These are phyloP conservation scores for Aselliscus stoliczkanus DNA, from an alignment of 2,797 vertebrate genomes.

Conservation along the genomic window DNA sequence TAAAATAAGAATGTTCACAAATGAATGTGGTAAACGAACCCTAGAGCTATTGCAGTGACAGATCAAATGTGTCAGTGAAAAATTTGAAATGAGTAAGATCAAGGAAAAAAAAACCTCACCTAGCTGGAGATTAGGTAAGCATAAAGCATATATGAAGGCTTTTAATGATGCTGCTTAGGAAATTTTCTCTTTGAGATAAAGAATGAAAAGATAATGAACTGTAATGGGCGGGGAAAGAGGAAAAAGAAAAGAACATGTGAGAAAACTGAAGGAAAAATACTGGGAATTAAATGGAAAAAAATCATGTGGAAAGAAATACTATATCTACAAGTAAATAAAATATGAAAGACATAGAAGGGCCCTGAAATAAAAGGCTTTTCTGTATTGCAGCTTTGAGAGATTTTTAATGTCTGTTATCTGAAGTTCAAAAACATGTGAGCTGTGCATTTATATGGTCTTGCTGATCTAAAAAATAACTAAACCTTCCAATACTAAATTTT, in stretches of 20 bases:
- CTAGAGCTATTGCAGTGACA: not conserved
- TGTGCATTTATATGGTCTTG: not conserved
- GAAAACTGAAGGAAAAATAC: not conserved
- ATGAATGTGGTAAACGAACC: conserved; percentile 4
- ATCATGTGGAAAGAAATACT: not conserved
- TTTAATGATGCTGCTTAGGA: not conserved
- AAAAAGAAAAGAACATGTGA: not conserved
- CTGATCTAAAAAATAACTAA: not conserved
- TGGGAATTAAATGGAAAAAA: not conserved
- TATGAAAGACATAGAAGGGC: not conserved
- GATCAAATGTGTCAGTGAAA: conserved; percentile 18
- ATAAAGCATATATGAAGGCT: not conserved
- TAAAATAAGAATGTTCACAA: conserved; percentile 18
- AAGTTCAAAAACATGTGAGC: not conserved
- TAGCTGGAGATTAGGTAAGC: not conserved
- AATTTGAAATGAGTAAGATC: not conserved
- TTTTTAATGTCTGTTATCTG: not conserved
- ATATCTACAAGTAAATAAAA: not conserved
- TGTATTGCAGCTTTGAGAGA: not conserved
- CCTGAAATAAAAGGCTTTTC: not conserved
- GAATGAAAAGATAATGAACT: not conserved
- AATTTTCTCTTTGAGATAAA: not conserved
- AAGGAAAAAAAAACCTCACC: not conserved
- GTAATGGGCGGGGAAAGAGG: not conserved
- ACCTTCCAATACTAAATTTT: not conserved